Percentiles rank a stretch among this genome's conserved stretches.
phyloP scores from a whole-genome alignment of 2,113 vertebrate genomes.

The Mus pahari region DNA sequence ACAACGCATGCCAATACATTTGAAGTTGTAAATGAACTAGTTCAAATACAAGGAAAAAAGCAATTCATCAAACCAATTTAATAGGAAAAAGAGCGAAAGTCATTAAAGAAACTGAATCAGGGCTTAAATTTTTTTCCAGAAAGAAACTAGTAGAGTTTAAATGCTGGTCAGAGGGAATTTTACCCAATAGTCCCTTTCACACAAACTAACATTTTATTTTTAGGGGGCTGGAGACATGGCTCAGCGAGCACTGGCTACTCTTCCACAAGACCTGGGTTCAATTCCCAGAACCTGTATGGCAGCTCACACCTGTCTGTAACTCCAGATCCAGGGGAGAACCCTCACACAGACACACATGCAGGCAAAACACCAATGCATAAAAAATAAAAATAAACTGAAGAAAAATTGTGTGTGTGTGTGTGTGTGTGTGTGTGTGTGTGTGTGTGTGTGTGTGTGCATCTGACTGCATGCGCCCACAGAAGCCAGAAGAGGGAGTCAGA shows the following conservation, averaged over 20 bases:
- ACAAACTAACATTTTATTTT: not conserved
- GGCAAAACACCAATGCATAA: not conserved
- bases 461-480: not conserved
- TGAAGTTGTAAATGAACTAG: constrained; percentile 64
- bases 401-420: not conserved
- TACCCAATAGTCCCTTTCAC: not conserved
- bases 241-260: not conserved
- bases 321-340: not conserved
- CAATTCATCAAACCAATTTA: constrained; percentile 31
- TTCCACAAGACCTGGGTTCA: not conserved
- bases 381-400: not conserved
- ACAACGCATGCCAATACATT: constrained; percentile 62
- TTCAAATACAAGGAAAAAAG: constrained; percentile 59
- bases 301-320: not conserved
- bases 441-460: not conserved
- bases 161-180: not conserved
- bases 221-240: not conserved
- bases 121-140: constrained; percentile 21
- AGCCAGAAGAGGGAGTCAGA: not conserved
- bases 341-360: not conserved
- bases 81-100: constrained; percentile 59
- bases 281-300: not conserved
- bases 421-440: not conserved
- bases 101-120: constrained; percentile 61
- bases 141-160: not conserved